phyloP scores from a whole-genome alignment of 1,140 invertebrate genomes.

The Drosophila athabasca region DNA sequence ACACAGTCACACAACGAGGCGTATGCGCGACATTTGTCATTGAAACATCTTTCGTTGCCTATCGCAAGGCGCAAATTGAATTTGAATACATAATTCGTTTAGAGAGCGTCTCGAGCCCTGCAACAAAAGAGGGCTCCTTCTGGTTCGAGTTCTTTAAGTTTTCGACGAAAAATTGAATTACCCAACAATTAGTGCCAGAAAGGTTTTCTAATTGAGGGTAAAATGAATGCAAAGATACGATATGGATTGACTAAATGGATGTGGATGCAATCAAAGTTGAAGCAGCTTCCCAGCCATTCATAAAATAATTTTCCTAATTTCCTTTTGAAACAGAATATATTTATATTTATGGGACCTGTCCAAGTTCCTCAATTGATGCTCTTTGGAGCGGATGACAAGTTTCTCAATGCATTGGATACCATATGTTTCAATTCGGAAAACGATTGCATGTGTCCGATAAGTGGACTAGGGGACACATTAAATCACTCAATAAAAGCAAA shows the following conservation, averaged over 20 bases:
- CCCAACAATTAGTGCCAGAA: slow-evolving; percentile 19
- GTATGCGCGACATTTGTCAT: slow-evolving; percentile 46
- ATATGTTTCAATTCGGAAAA: slow-evolving; percentile 7
- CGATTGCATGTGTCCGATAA: slow-evolving; percentile 8
- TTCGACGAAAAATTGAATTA: slow-evolving; percentile 35
- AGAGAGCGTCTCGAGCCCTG: neutral
- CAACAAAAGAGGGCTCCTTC: neutral
- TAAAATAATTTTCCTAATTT: slow-evolving; percentile 13
- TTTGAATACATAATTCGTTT: slow-evolving; percentile 45
- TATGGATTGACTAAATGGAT: too few species aligned
- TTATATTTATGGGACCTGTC: slow-evolving; percentile 5
- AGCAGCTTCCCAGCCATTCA: slow-evolving; percentile 16
- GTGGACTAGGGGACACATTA: neutral
- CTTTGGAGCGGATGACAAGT: slow-evolving; percentile 14
- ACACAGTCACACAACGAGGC: slow-evolving; percentile 8
- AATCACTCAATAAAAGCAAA: neutral
- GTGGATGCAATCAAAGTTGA: slow-evolving; percentile 17
- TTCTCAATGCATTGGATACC: slow-evolving; percentile 26
- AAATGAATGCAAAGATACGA: too few species aligned
- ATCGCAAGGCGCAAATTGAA: slow-evolving; percentile 56
- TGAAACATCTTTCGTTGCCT: slow-evolving; percentile 50
- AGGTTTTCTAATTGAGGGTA: slow-evolving; percentile 25
- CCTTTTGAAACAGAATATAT: slow-evolving; percentile 22
- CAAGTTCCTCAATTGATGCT: slow-evolving; percentile 31
- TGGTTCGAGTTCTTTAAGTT: slow-evolving; percentile 60